phyloP scores from a whole-genome alignment of 2,888 invertebrate species.

The Lottia gigantea region DNA sequence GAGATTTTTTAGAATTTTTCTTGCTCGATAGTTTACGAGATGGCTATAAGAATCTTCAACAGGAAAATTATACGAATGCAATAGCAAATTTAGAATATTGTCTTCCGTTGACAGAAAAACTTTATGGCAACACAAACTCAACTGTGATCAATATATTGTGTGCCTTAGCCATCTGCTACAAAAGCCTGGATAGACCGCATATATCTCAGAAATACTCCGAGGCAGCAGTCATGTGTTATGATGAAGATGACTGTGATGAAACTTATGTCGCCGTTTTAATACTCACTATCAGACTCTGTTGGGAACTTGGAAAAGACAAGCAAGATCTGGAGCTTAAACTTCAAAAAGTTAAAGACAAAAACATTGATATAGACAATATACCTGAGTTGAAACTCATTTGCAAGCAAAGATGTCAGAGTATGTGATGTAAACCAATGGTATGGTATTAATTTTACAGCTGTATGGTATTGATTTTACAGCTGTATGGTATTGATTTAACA shows the following conservation, averaged over 20 bases:
- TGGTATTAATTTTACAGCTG: too few relatives aligned
- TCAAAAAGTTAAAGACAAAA: slow-evolving; percentile 34
- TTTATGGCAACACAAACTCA: slow-evolving; percentile 54
- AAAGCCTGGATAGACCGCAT: slow-evolving; percentile 51
- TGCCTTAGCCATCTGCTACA: slow-evolving; percentile 59
- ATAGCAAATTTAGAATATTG: slow-evolving; percentile 59
- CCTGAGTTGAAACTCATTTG: slow-evolving; percentile 25
- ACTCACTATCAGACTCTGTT: slow-evolving; percentile 59
- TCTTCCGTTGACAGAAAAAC: slow-evolving; percentile 62
- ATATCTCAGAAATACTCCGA: slow-evolving; percentile 62
- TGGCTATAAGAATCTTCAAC: slow-evolving; percentile 53
- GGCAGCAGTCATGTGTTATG: slow-evolving; percentile 54
- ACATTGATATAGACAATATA: slow-evolving; percentile 27
- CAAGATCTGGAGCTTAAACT: slow-evolving; percentile 55
- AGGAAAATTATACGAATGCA: slow-evolving; percentile 58
- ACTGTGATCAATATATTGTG: slow-evolving; percentile 59
- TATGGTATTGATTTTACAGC: too few relatives aligned
- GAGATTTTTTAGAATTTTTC: slow-evolving; percentile 64
- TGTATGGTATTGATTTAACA: too few relatives aligned
- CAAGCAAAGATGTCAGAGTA: slow-evolving; percentile 6
- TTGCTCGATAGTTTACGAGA: slow-evolving; percentile 56
- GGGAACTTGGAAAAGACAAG: slow-evolving; percentile 65
- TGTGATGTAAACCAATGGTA: background rate
- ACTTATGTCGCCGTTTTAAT: slow-evolving; percentile 61
- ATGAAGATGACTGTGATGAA: slow-evolving; percentile 42